Evolutionary conservation across 2,113 vertebrate species (phyloP), one percentile per base, ranked within the genome.

Genomic region (human): DNA sequence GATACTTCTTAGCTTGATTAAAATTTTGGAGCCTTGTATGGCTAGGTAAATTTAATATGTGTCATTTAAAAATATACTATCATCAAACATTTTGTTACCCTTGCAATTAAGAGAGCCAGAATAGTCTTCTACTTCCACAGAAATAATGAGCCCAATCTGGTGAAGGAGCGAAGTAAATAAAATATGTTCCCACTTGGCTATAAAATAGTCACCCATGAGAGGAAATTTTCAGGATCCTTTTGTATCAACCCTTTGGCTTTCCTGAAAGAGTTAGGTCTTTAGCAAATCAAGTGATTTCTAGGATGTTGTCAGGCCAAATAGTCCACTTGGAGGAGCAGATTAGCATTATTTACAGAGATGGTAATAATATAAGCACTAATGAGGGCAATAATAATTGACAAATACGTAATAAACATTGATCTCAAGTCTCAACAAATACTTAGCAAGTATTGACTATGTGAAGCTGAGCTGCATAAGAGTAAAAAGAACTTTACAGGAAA

Each of bases 251-350:
- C 18, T 32, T 22, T 13, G n/a, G 7, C 14, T 45, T 85, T 82
- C 61, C 43, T 73, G 57, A 90, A 85, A 72, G 95, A 87, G 43
- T 40, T 32, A 23, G 0, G 0, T 72, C 92, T 97, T 94, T 96
- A 94, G 97, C 93, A 89, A 91, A 32, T 57, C 0, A 45, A 76
- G 18, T 70, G 76, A 66, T 89, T 50, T 68, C 61, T 38, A 94
- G 52, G 61, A 17, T 57, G 25, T 2, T 57, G 38, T 90, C 18
- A 66, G 94, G 76, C 72, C 76, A 95, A 84, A 59, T 5, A 61
- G 76, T 72, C 17, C 50, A 88, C 27, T 2, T 78, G 25, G 52
- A 93, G 50, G n/a, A 72, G 50, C 3, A 72, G 45, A 73, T 64
- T 83, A 92, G 43, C 52, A 52, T 68, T 85, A 61, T 6, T 90